Base-by-base conservation (phyloP, 2,797 vertebrate genomes). In the Arnoldichthys spilopterus region DNA sequence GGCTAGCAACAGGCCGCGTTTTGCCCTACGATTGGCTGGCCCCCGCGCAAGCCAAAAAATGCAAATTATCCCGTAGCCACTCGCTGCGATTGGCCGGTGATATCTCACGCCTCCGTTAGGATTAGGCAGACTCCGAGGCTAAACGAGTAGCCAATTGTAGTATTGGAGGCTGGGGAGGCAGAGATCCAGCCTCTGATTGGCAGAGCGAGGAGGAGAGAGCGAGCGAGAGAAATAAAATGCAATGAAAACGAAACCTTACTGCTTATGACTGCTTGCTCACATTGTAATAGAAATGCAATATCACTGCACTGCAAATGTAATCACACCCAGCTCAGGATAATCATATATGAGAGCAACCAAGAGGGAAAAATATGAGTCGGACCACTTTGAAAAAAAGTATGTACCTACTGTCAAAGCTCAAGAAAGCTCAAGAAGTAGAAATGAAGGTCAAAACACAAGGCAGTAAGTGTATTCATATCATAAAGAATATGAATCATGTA, bases 231-330 rank as follows among this genome's bases (percentile, higher is more conserved):
- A 32, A 40, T n/a, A 24, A 26, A 66, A 8, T 32, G 16, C 13
- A 70, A 70, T 53, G 28, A 70, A 70, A 53, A 53, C 4, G 5
- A 45, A 26, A 69, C 26, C 45, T 69, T 20, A 69, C 28, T 53
- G 28, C 49, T 70, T 32, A 34, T 49, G 67, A 51, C 45, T 69
- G 22, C 58, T n/a, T 34, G 61, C 24, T 69, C 24, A 69, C n/a
- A 69, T 26, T 69, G 18, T 70, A 54, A 70, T 32, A 54, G 68
- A 54, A 32, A 45, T 53, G 49, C 49, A 34, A 54, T 53, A 54
- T 70, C 15, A 34, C 49, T 30, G 37, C 12, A 26, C 32, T 49
- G n/a, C 24, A 16, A 54, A n/a, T 22, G 47, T 20, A 53, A 51
- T 53, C 20, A 32, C 12, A 51, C 18, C 53, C 47, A 20, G 2